These are phyloP conservation scores for Amitus sp. DNA, from an alignment of 2,888 invertebrate species.

Conservation along the genomic window DNA sequence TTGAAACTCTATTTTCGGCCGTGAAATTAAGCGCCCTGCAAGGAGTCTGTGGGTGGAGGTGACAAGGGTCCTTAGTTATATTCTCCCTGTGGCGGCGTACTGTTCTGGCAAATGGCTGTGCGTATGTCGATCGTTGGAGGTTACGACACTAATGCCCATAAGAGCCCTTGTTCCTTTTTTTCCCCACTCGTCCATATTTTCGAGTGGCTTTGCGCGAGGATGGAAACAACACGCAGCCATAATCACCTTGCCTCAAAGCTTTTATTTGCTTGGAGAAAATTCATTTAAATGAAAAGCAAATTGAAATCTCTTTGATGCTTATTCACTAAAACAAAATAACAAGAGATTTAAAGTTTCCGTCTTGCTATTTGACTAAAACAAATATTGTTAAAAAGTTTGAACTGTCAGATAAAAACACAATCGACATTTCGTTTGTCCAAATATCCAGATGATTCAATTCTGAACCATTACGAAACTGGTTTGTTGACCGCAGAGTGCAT, in stretches of 20 bases:
- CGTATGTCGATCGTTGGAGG: neutral
- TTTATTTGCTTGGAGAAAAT: neutral
- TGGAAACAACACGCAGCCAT: neutral
- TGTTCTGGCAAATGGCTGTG: constrained; percentile 3
- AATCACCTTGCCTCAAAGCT: neutral
- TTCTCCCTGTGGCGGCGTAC: neutral
- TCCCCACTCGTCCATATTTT: neutral
- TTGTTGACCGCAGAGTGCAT: neutral
- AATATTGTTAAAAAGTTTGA: neutral
- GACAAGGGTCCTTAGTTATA: constrained; percentile 6
- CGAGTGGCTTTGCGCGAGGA: neutral
- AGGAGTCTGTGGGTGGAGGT: neutral
- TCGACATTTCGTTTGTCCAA: neutral
- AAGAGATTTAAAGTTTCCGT: too few relatives aligned
- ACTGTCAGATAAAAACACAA: neutral
- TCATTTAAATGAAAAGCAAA: too few relatives aligned
- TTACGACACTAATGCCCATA: constrained; percentile 1
- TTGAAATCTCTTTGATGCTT: too few relatives aligned
- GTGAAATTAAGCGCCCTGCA: neutral
- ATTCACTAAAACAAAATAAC: too few relatives aligned
- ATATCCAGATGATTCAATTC: too few relatives aligned
- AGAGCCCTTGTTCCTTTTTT: neutral
- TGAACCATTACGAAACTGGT: neutral
- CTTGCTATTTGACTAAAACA: too few relatives aligned
- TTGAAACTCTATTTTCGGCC: neutral